Evolutionary conservation across 2,797 vertebrate species (phyloP).

Genomic region (Typhlichthys subterraneus): DNA sequence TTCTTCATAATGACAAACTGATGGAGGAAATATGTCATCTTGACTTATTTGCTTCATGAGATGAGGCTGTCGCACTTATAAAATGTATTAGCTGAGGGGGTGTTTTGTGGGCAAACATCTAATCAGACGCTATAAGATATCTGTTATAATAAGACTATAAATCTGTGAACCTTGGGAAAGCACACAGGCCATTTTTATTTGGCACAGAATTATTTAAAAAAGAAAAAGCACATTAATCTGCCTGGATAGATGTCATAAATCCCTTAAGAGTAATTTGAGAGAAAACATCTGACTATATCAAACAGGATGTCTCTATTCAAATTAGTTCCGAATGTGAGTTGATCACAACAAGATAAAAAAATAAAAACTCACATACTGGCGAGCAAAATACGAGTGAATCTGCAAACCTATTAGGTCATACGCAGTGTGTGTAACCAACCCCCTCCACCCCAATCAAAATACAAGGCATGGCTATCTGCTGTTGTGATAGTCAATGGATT

Average conservation of each 20-base stretch:
- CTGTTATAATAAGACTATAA: constrained; percentile 22
- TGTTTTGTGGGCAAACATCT: constrained; percentile 24
- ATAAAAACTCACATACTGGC: too few species aligned
- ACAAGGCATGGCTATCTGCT: too few species aligned
- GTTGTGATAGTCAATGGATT: too few species aligned
- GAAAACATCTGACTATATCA: constrained; percentile 16
- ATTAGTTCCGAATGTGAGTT: constrained; percentile 27
- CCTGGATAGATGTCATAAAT: too few species aligned
- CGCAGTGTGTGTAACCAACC: too few species aligned
- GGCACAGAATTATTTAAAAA: too few species aligned
- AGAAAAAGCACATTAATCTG: too few species aligned
- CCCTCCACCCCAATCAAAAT: too few species aligned
- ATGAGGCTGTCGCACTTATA: constrained; percentile 35
- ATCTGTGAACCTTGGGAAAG: constrained; percentile 8
- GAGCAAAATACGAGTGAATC: too few species aligned
- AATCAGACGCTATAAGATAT: constrained; percentile 24
- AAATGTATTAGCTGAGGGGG: constrained; percentile 35
- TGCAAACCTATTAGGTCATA: too few species aligned
- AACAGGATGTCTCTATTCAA: constrained; percentile 56
- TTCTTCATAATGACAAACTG: constrained; percentile 45
- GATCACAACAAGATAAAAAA: not conserved
- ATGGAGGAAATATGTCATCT: constrained; percentile 51
- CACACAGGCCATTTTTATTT: not conserved
- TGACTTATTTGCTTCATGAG: constrained; percentile 43
- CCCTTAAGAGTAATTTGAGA: too few species aligned